phyloP scores from a whole-genome alignment of 2,113 vertebrate species.

The Oxygymnocypris stewartii region DNA sequence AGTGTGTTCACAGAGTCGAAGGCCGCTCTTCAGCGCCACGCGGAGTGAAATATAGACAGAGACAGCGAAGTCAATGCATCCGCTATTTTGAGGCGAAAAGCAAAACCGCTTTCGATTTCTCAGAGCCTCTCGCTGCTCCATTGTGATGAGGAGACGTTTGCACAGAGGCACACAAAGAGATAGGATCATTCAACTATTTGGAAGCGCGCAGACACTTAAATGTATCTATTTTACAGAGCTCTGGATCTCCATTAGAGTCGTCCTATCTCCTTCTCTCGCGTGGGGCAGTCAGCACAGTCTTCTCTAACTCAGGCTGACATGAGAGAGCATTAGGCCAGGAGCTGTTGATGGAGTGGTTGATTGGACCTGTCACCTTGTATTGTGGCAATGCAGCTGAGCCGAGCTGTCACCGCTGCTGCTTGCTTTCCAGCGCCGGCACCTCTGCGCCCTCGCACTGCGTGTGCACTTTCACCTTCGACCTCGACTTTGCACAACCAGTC shows the following conservation, averaged over 20 bases:
- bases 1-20: conserved; percentile 54
- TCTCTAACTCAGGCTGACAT: conserved; percentile 70
- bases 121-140: conserved; percentile 48
- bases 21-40: background rate
- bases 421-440: conserved; percentile 39
- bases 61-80: conserved; percentile 51
- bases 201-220: conserved; percentile 43
- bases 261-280: conserved; percentile 39
- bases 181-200: conserved; percentile 64
- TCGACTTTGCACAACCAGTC: conserved; percentile 4
- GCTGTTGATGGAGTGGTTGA: conserved; percentile 67
- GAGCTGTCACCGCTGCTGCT: conserved; percentile 56
- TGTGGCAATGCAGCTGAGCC: conserved; percentile 61
- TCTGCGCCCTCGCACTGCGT: conserved; percentile 42
- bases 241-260: conserved; percentile 54
- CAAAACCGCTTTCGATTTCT: conserved; percentile 63
- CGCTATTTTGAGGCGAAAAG: conserved; percentile 63
- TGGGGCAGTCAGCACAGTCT: conserved; percentile 52
- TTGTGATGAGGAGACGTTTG: conserved; percentile 52
- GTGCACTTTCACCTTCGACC: conserved; percentile 51
- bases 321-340: conserved; percentile 72
- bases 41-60: conserved; percentile 49
- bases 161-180: conserved; percentile 59
- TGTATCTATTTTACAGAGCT: conserved; percentile 62
- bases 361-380: conserved; percentile 69